Evolutionary conservation across 2,888 invertebrate species (phyloP).

Genomic region (Apamea crenata): DNA sequence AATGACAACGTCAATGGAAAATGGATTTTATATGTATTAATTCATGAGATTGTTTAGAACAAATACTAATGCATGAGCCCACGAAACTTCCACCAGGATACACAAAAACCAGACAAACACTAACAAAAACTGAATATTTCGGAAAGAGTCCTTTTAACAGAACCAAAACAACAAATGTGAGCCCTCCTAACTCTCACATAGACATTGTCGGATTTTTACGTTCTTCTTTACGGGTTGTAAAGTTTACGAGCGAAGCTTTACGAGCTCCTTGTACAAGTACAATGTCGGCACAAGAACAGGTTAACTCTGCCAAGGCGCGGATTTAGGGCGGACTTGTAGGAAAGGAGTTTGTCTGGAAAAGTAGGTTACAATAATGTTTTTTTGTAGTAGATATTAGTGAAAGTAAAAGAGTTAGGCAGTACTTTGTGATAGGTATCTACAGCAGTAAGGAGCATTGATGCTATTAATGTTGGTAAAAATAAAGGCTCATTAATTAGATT

Average conservation of each 20-base stretch:
- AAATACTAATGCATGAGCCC: not conserved
- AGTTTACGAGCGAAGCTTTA: conserved; percentile 62
- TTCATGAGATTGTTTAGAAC: not conserved
- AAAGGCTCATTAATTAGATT: not conserved
- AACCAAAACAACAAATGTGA: conserved; percentile 34
- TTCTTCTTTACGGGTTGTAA: conserved; percentile 59
- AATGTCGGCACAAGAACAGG: conserved; percentile 48
- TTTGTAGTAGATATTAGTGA: not conserved
- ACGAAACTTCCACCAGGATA: not conserved
- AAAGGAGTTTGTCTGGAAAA: not conserved
- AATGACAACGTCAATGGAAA: not conserved
- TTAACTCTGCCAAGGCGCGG: conserved; percentile 22
- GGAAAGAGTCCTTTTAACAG: not conserved
- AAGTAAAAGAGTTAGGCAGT: not conserved
- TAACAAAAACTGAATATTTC: not conserved
- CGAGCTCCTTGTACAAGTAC: conserved; percentile 36
- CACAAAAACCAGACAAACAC: not conserved
- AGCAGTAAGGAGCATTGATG: not conserved
- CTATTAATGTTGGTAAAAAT: not conserved
- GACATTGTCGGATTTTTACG: conserved; percentile 63
- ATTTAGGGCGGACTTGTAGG: not conserved
- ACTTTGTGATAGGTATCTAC: not conserved
- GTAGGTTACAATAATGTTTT: conserved; percentile 3
- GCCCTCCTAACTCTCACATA: conserved; percentile 34
- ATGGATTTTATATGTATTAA: not conserved